Base-by-base conservation (phyloP, 1,140 invertebrate species). In the Copidosoma floridanum region DNA sequence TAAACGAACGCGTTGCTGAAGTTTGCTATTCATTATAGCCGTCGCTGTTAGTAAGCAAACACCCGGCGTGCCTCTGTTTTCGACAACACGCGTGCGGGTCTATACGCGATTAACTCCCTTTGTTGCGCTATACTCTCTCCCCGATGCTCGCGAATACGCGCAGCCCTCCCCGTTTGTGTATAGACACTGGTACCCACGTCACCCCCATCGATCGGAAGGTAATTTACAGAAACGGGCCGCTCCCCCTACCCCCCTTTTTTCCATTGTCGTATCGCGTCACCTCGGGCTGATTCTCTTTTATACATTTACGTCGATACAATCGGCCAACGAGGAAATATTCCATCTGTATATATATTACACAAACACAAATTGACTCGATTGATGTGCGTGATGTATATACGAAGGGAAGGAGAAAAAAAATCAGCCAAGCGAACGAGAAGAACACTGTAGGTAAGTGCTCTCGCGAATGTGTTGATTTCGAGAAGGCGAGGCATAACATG, bases 1-100 rank as follows among this genome's bases (percentile, higher is more conserved):
- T n/a, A n/a, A n/a, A n/a, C n/a, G 61, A 60, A 63, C 48, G 65
- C 61, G 63, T n/a, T n/a, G n/a, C 70, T 70, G 69, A 70, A 77
- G 76, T 77, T 76, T 70, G 72, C 75, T 73, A 76, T 76, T 78
- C 68, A 71, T 73, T 75, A 71, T 66, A 72, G 68, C 73, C 66
- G 65, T 72, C 69, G 67, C 65, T 65, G 62, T n/a, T n/a, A 56
- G 67, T 69, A 75, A 75, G 75, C 71, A 75, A 73, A 73, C 67
- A 71, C 66, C 60, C 57, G 67, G 6, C 29, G 29, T 12, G 29
- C 29, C 12, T 32, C n/a, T n/a, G n/a, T n/a, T n/a, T n/a, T n/a
- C n/a, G n/a, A 57, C 64, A 59, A 24, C 47, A 59, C 61, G 55
- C 58, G 37, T 48, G 38, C 11, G 24, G 35, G 10, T 56, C n/a